Evolutionary conservation across 2,888 invertebrate genomes (phyloP), one percentile per base, ranked within the genome.

Genomic region (Erynnis tages): DNA sequence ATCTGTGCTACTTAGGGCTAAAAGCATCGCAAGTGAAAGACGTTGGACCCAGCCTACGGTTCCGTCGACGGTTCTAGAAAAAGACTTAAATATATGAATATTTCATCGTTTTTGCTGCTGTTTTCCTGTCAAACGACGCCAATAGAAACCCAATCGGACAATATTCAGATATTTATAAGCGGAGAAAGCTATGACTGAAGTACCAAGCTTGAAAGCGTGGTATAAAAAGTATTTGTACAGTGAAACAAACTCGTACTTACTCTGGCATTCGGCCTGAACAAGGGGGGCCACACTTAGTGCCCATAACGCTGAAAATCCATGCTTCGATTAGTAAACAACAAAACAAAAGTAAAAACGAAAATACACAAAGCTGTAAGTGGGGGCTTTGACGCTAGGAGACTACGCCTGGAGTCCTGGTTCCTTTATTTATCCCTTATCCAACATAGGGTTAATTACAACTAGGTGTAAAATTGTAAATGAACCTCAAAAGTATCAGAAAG

Each of bases 271-370:
- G 72, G 90, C 88, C 79, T 85, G 85, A 60, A 89, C 84, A 73
- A 90, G 80, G 58, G 90, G 88, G 76, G 82, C 82, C 74, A 90
- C 78, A 75, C 79, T 79, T 81, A 90, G 76, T 66, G 84, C 87
- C 90, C 90, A 90, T 73, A 90, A 82, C 71, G 90, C 90, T 90
- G 90, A 87, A 90, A 90, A 88, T 76, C 84, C 88, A 89, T 88
- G 89, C 89, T 76, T 73, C 68, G 72, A 80, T 88, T 89, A 88
- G 88, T 88, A 76, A 76, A 76, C 78, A 82, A 73, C 62, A 73
- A 38, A 38, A 38, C 4, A n/a, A n/a, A 21, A 21, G 4, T 4
- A 21, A 21, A 79, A 76, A 72, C 69, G 65, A 57, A 69, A 54
- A 67, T 64, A 65, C 54, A 55, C 40, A 56, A 57, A 54, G 52